Base-by-base conservation (phyloP, 1,140 invertebrate species). In the Lethrus apterus region DNA sequence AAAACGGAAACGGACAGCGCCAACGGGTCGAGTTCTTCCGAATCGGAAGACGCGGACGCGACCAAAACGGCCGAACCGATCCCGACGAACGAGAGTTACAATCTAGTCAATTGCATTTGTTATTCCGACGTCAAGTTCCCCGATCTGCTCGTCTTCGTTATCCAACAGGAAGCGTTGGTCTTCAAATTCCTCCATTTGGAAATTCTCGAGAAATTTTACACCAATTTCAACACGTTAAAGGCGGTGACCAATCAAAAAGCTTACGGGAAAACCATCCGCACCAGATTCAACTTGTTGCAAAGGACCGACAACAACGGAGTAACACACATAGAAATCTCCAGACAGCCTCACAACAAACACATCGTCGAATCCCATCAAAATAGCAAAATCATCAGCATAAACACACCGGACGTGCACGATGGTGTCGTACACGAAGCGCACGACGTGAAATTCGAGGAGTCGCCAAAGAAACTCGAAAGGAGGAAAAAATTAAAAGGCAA, bases 231-330 rank as follows among this genome's bases (percentile, higher is more conserved):
- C 23, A 56, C 61, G 2, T 46, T 65, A 4, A 67, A 67, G 44
- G 63, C 64, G 4, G 56, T 65, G 1, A 49, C 58, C 31, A 63
- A 59, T 48, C 63, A 65, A 38, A 59, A 58, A 44, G 52, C 53
- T 3, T 62, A 62, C 50, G 56, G 49, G 32, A 56, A 46, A 3
- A 56, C 46, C 26, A 45, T 55, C 29, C 21, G 38, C 7, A 50
- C 52, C 5, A 60, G 62, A 45, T 69, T 64, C 44, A 69, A 69
- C 40, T 46, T 69, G 11, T 41, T 69, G 1, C 66, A 69, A 36
- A 52, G 64, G 13, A 67, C 63, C 15, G 67, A 69, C 40, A 54
- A 59, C n/a, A 64, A 69, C 51, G 67, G 67, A 3, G 58, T 69
- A 9, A 69, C 66, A 2, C 67, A 69, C 38, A 67, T 69, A 34